A percentile compares a stretch with the other conserved stretches of the same genome.
These are phyloP conservation scores for Tylochromis polylepis DNA, from an alignment of 2,113 vertebrate species.

Conservation along the genomic window DNA sequence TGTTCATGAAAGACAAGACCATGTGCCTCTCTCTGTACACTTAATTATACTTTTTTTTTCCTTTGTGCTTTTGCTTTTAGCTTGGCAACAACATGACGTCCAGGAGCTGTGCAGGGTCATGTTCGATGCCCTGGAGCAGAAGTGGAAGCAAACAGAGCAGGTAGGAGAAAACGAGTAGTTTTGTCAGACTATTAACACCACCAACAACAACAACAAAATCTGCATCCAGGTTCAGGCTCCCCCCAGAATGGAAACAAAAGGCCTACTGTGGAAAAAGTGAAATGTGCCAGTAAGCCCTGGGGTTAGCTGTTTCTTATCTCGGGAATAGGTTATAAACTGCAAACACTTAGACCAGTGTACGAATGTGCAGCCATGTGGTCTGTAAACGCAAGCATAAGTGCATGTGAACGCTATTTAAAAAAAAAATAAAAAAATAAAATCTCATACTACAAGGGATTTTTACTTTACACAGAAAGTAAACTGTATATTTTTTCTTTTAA, in stretches of 20 bases:
- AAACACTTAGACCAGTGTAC: slow-evolving; percentile 21
- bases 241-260: slow-evolving; percentile 44
- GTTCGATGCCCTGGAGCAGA: slow-evolving; percentile 99
- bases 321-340: slow-evolving; percentile 1
- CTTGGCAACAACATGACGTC: slow-evolving; percentile 99
- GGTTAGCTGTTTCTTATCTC: slow-evolving; percentile 36
- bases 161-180: slow-evolving; percentile 61
- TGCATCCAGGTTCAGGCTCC: neutral
- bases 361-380: slow-evolving; percentile 2
- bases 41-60: neutral
- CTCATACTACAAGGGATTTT: neutral
- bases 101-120: slow-evolving; percentile 98
- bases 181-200: neutral
- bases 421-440: neutral
- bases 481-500: neutral
- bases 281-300: slow-evolving; percentile 17
- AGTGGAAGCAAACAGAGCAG: slow-evolving; percentile 99
- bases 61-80: slow-evolving; percentile 64
- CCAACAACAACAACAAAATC: neutral
- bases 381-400: neutral
- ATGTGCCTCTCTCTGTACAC: neutral
- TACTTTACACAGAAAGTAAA: neutral
- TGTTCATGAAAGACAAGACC: neutral
- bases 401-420: neutral
- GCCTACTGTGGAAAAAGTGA: slow-evolving; percentile 23